Base-by-base conservation (phyloP, 2,888 invertebrate species). In the Baccha elongata region DNA sequence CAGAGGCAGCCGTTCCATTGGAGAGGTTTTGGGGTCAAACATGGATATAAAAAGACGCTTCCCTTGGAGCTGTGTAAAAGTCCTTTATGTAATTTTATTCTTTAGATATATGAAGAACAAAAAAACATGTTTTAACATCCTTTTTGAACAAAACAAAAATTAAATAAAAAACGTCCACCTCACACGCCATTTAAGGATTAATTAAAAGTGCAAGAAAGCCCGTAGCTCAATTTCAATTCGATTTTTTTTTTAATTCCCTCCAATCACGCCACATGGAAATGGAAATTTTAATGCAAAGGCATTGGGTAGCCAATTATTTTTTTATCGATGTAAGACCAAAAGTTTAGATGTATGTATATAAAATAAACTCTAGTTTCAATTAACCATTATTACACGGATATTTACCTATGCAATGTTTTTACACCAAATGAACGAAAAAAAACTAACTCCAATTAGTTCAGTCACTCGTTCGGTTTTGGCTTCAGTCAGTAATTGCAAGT, bases 351-450 rank as follows among this genome's bases (percentile, higher is more conserved):
- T n/a, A n/a, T n/a, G 46, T 58, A 26, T 48, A 46, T 17, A 23
- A 58, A 15, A 50, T 52, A 73, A 73, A 79, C 62, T n/a, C n/a
- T 73, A 71, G 62, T 64, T 69, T 68, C 75, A 75, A 75, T 75
- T 75, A 68, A 50, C 46, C 35, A 55, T 48, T 58, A 58, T 58
- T 48, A 50, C 44, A 72, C 52, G 72, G 44, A 67, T 68, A 52
- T 60, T 53, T 55, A 46, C 58, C 44, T 44, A 19, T 44, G 58
- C 42, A 32, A 58, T 50, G 58, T 53, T 46, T 65, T 55, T 53
- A 68, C 53, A 55, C 42, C 44, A 42, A 65, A 72, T 37, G 58
- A 72, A 26, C 58, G 53, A 68, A 68, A 68, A 68, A 68, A 68
- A 68, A 62, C 42, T 50, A 74, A 62, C 53, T 55, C 50, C 50